A percentile compares a stretch with the other conserved stretches of the same genome.
Evolutionary conservation across 2,113 vertebrate species (phyloP).

Genomic region (Gopherus evgoodei): DNA sequence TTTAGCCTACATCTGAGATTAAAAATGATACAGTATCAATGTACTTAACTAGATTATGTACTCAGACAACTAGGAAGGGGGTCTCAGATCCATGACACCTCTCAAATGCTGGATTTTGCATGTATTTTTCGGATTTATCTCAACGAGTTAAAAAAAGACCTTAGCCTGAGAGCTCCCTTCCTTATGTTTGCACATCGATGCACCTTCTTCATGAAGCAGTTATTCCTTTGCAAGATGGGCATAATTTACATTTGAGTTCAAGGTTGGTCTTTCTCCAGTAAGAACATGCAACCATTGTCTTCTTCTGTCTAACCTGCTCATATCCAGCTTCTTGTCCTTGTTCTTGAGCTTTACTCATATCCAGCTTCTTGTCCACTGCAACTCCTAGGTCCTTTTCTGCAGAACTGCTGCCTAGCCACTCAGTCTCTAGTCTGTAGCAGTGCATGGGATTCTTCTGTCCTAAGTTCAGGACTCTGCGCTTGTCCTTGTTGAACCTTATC

Average conservation of each 20-base stretch:
- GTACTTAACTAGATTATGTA: neutral
- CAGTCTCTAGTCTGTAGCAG: no score
- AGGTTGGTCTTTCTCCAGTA: neutral
- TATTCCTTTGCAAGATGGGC: neutral
- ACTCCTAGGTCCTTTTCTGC: no score
- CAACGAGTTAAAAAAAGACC: neutral
- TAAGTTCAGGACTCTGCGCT: no score
- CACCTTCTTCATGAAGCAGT: neutral
- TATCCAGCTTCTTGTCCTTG: no score
- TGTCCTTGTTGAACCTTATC: no score
- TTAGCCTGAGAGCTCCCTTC: neutral
- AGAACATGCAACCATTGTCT: neutral
- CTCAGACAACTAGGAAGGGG: neutral
- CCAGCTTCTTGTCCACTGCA: no score
- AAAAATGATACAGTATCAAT: neutral
- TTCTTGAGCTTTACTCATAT: no score
- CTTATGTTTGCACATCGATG: neutral
- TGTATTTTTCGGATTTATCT: neutral
- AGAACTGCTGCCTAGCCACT: no score
- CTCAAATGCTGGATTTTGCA: neutral
- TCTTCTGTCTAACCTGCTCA: slow-evolving; percentile 37
- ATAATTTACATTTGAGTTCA: neutral
- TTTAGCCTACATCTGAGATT: neutral
- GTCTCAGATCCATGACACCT: neutral
- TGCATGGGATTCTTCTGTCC: no score